A percentile compares a stretch with the other conserved stretches of the same genome.
Conservation (phyloP, 2,797 vertebrate genomes). For the Notamacropus eugenii region DNA sequence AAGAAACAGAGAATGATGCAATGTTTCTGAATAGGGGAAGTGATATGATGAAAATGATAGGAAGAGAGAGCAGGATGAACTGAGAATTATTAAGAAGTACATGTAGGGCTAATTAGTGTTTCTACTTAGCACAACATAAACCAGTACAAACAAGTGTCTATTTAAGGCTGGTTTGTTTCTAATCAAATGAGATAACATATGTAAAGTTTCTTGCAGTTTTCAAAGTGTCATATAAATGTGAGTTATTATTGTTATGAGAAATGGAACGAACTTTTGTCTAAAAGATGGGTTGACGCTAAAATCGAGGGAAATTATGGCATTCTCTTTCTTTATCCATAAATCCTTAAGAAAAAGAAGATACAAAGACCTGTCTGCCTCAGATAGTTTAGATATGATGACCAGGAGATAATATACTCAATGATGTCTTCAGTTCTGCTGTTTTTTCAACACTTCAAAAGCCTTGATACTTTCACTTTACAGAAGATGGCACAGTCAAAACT, state of each 20-base stretch:
- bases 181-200: not conserved
- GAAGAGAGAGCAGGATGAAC: not conserved
- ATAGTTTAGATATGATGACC: not conserved
- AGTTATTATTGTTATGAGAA: not conserved
- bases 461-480: not conserved
- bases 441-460: not conserved
- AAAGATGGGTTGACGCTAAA: not conserved
- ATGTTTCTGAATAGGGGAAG: not conserved
- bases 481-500: not conserved
- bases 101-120: not conserved
- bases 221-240: not conserved
- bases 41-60: not conserved
- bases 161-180: not conserved
- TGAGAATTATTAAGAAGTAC: not conserved
- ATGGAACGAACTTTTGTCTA: not conserved
- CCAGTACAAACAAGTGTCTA: not conserved
- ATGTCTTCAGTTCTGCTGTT: not conserved
- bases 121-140: not conserved
- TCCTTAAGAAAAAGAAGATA: not conserved
- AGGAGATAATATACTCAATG: not conserved
- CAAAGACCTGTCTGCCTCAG: not conserved
- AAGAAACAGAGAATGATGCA: not conserved
- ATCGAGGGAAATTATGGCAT: not conserved
- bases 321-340: not conserved
- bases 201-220: not conserved